Percentiles rank a stretch among this genome's conserved stretches.
Evolutionary conservation across 2,888 invertebrate genomes (phyloP).

Genomic region (Liopterus haemorrhoidalis): DNA sequence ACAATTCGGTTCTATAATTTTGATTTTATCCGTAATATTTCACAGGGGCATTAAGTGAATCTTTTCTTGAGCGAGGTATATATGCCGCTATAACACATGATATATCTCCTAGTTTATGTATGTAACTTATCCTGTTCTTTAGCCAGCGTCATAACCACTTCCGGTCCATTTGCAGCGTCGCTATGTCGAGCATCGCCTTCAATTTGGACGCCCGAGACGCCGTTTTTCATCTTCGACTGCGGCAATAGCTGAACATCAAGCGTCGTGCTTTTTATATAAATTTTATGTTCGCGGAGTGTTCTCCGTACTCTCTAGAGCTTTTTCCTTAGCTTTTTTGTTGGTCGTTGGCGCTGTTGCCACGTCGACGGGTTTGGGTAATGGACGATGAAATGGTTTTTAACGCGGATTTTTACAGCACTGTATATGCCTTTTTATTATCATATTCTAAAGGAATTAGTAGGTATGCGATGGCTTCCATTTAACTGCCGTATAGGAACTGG

Average conservation of each 20-base stretch:
- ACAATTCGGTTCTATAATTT: no score
- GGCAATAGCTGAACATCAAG: conserved; percentile 33
- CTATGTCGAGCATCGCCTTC: conserved; percentile 17
- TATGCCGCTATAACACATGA: no score
- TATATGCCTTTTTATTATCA: no score
- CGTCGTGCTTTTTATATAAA: conserved; percentile 34
- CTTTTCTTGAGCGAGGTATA: no score
- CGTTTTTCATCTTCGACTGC: conserved; percentile 42
- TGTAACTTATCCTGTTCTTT: no score
- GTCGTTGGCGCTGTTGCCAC: background rate
- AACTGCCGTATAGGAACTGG: no score
- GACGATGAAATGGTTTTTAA: conserved; percentile 21
- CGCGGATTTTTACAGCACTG: no score
- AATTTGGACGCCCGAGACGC: conserved; percentile 16
- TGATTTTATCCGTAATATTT: no score
- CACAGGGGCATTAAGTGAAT: no score
- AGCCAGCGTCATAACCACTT: conserved; percentile 36
- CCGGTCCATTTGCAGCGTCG: conserved; percentile 40
- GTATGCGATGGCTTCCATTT: no score
- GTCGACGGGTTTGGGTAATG: conserved; percentile 12
- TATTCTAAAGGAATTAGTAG: no score
- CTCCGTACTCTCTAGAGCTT: conserved; percentile 3
- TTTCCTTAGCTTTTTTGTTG: conserved; percentile 9
- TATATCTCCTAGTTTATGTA: conserved; percentile 13
- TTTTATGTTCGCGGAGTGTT: conserved; percentile 13